Conservation (phyloP, 2,888 invertebrate species). For the Mechanitis mazaeus region DNA sequence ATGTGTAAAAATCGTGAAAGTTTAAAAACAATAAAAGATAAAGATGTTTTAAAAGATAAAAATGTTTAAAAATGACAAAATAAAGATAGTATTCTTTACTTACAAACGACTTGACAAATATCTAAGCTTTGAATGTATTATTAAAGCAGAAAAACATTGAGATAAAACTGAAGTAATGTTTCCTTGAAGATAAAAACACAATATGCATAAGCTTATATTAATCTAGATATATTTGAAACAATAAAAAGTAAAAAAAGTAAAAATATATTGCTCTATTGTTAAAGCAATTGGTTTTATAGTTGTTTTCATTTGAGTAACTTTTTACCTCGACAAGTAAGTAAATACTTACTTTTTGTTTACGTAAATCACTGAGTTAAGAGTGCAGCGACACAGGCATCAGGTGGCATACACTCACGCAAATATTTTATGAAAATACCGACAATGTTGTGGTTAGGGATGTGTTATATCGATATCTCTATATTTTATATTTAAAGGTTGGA, state of each 20-base stretch:
- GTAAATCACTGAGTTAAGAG: constrained; percentile 70
- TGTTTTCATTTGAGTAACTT: constrained; percentile 19
- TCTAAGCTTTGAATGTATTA: neutral
- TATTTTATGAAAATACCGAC: constrained; percentile 73
- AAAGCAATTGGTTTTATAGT: neutral
- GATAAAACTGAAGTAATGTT: neutral
- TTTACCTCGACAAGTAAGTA: constrained; percentile 38
- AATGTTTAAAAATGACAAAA: neutral
- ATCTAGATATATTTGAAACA: too few species aligned
- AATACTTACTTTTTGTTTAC: constrained; percentile 46
- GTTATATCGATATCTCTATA: constrained; percentile 31
- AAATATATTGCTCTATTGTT: too few species aligned
- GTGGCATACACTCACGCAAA: constrained; percentile 73
- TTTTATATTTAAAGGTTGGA: neutral
- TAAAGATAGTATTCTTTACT: neutral
- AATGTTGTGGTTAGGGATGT: constrained; percentile 54
- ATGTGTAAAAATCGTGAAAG: too few species aligned
- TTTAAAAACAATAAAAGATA: too few species aligned
- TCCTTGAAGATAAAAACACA: neutral
- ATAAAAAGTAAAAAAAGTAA: too few species aligned
- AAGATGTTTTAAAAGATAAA: neutral
- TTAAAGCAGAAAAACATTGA: neutral
- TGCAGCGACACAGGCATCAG: constrained; percentile 68
- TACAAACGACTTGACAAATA: neutral
- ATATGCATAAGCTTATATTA: too few species aligned